Conservation (phyloP, 64 coral and sea anemone species). For the Trachythela sp. region DNA sequence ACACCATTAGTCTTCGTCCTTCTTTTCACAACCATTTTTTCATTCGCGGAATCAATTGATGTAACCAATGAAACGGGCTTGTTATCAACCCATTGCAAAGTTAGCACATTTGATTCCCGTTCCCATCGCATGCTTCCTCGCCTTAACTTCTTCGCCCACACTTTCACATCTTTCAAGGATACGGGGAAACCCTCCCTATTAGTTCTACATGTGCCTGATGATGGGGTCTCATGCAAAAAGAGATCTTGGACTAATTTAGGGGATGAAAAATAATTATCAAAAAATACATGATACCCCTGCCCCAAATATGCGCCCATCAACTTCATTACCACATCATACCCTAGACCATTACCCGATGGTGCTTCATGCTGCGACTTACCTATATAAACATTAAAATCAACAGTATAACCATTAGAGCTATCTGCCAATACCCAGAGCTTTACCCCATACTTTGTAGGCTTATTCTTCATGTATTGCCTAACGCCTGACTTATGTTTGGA, state of each 20-base stretch:
- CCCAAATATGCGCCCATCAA: neutral
- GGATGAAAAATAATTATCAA: slow-evolving; percentile 5
- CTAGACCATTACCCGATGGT: neutral
- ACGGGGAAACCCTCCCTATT: neutral
- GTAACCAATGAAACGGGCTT: neutral
- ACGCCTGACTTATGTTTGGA: neutral
- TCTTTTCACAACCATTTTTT: neutral
- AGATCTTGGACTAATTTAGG: neutral
- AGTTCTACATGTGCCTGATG: neutral
- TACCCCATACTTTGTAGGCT: neutral
- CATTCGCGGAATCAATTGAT: neutral
- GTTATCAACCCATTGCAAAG: neutral
- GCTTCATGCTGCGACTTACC: neutral
- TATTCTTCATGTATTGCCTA: slow-evolving; percentile 11
- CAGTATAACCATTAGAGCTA: neutral
- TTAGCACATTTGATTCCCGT: neutral
- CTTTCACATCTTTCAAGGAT: neutral
- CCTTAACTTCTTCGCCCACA: neutral
- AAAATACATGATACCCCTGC: slow-evolving; percentile 1
- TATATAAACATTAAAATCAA: neutral
- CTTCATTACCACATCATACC: slow-evolving; percentile 19
- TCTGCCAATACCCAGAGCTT: neutral
- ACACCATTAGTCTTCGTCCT: neutral
- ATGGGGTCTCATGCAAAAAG: neutral
- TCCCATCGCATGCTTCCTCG: neutral